These are phyloP conservation scores for Heteronetta atricapilla DNA, from an alignment of 2,113 vertebrate species.

Conservation along the genomic window DNA sequence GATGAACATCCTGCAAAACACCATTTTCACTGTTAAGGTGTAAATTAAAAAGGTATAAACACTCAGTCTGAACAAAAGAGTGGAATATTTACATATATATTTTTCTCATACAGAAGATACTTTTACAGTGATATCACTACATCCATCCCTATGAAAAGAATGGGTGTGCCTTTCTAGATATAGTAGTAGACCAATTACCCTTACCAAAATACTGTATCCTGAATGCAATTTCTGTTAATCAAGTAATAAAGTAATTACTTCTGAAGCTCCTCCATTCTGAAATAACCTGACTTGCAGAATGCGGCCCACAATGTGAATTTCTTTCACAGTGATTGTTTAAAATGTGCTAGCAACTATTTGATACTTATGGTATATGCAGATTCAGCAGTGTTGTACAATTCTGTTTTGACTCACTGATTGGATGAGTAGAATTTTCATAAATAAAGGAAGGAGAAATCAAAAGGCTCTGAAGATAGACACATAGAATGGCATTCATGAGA, in stretches of 20 bases:
- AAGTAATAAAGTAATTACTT: background rate
- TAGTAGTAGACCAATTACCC: background rate
- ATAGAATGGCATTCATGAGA: constrained; percentile 31
- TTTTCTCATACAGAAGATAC: background rate
- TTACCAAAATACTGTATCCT: background rate
- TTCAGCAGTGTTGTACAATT: constrained; percentile 31
- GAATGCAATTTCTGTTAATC: background rate
- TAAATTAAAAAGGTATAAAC: background rate
- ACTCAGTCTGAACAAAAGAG: background rate
- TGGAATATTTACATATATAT: accelerated
- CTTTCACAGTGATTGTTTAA: background rate
- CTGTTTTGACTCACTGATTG: constrained; percentile 36
- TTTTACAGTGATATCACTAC: background rate
- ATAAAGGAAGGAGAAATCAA: constrained; percentile 41
- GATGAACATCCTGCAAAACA: background rate
- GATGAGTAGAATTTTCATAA: constrained; percentile 37
- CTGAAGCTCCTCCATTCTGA: background rate
- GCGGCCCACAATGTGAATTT: background rate
- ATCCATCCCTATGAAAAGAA: background rate
- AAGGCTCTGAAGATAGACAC: constrained; percentile 34
- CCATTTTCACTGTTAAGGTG: background rate
- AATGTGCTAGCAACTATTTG: background rate
- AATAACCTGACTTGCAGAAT: background rate
- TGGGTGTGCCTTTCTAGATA: background rate
- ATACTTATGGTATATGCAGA: constrained; percentile 4